phyloP scores from a whole-genome alignment of 2,888 invertebrate species.

The Epinotia brunnichana region DNA sequence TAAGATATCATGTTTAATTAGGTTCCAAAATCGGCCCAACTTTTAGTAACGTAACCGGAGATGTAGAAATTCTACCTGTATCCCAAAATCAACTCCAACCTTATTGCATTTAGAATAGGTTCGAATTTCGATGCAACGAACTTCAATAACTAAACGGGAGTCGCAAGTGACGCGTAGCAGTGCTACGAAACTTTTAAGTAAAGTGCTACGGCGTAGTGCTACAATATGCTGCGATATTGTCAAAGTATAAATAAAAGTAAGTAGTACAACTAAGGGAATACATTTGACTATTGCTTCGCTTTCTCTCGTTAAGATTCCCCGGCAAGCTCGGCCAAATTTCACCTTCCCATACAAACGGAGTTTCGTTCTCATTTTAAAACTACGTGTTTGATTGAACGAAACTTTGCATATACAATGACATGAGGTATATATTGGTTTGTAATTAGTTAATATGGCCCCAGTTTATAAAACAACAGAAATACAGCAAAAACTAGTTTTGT shows the following conservation, averaged over 20 bases:
- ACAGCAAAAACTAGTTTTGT: too few species aligned
- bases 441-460: too few species aligned
- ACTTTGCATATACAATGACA: too few species aligned
- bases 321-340: too few species aligned
- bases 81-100: background rate
- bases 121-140: background rate
- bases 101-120: background rate
- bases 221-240: background rate
- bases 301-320: too few species aligned
- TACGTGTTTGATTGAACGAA: too few species aligned
- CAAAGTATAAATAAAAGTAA: background rate
- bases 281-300: too few species aligned
- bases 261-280: background rate
- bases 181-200: constrained; percentile 22
- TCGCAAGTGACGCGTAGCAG: constrained; percentile 12
- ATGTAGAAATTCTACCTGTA: background rate
- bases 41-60: background rate
- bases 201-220: constrained; percentile 17
- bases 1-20: constrained; percentile 23
- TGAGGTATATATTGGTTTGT: too few species aligned
- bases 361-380: too few species aligned
- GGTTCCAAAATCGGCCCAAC: constrained; percentile 19
- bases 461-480: too few species aligned
- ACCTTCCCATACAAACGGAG: too few species aligned
- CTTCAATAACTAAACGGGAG: constrained; percentile 3